Percentiles rank a stretch among this genome's conserved stretches.
These are phyloP conservation scores for Macropus fuliginosus DNA, from an alignment of 2,797 vertebrate species.

Conservation along the genomic window DNA sequence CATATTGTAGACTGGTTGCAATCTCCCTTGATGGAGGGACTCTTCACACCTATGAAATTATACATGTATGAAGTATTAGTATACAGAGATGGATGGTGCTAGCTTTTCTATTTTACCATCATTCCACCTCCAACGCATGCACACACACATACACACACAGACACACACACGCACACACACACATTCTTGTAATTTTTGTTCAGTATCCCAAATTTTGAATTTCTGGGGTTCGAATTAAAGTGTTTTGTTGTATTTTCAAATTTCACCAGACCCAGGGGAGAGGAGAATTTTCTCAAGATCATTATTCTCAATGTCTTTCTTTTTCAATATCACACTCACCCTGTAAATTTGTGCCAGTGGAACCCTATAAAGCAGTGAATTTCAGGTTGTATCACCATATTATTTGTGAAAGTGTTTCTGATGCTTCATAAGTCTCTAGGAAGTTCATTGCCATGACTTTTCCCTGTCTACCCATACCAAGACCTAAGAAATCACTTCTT, in stretches of 20 bases:
- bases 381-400: background rate
- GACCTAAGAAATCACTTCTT: background rate
- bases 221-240: background rate
- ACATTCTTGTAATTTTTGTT: background rate
- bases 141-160: too few relatives aligned
- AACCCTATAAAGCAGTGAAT: background rate
- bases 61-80: conserved; percentile 1
- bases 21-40: background rate
- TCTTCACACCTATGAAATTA: background rate
- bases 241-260: background rate
- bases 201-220: background rate
- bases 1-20: background rate
- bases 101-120: background rate
- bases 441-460: background rate
- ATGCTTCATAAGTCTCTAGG: background rate
- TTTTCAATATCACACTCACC: background rate
- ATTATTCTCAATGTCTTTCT: background rate
- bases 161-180: background rate
- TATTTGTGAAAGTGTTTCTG: background rate
- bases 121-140: background rate
- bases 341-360: background rate
- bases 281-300: background rate
- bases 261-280: background rate
- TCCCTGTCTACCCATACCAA: background rate
- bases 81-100: background rate